Evolutionary conservation across 2,888 invertebrate genomes (phyloP).

Genomic region (Papilio gigon): DNA sequence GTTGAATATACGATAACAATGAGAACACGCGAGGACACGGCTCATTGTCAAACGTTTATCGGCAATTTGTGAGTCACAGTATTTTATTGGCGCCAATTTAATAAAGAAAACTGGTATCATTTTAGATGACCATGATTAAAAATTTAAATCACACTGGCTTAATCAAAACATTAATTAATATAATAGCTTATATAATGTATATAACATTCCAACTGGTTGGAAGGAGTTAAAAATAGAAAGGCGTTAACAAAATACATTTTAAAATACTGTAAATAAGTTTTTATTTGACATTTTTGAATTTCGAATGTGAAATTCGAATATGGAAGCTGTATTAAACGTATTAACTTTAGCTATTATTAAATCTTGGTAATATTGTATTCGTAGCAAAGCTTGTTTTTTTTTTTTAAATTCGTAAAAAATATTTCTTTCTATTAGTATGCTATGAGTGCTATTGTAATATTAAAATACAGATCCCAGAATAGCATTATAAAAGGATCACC

Average conservation of each 20-base stretch:
- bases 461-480: neutral
- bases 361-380: neutral
- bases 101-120: conserved; percentile 51
- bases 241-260: too few species aligned
- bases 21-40: conserved; percentile 57
- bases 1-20: conserved; percentile 47
- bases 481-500: conserved; percentile 20
- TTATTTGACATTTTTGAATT: too few species aligned
- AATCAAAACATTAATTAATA: neutral
- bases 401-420: neutral
- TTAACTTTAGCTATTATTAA: too few species aligned
- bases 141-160: neutral
- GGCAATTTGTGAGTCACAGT: conserved; percentile 60
- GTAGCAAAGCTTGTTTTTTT: neutral
- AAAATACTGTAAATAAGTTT: too few species aligned
- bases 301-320: too few species aligned
- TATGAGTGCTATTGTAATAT: neutral
- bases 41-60: conserved; percentile 58
- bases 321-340: too few species aligned
- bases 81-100: conserved; percentile 53
- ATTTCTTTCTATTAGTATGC: conserved; percentile 3
- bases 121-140: conserved; percentile 21
- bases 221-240: too few species aligned
- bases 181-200: too few species aligned
- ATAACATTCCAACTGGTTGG: too few species aligned